Percentiles rank a stretch among this genome's conserved stretches.
Evolutionary conservation across 2,113 vertebrate genomes (phyloP).

Genomic region (Pontoporia blainvillei): DNA sequence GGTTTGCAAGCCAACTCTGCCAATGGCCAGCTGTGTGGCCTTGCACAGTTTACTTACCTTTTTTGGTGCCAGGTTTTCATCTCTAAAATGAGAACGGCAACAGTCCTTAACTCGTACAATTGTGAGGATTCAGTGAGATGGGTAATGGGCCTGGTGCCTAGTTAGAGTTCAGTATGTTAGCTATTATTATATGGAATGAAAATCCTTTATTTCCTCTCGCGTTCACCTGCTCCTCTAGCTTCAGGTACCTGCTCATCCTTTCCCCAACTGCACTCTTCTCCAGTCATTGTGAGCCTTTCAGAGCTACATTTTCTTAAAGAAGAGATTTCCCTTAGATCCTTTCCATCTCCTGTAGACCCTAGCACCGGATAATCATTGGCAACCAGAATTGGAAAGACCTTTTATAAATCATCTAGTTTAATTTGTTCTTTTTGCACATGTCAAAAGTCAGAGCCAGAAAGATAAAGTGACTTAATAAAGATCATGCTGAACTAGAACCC

Average conservation of each 20-base stretch:
- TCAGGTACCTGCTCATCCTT: not conserved
- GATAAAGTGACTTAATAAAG: conserved; percentile 37
- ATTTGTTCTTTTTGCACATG: conserved; percentile 13
- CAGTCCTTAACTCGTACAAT: not conserved
- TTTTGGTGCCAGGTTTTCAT: not conserved
- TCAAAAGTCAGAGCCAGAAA: conserved; percentile 24
- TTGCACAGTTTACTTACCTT: not conserved
- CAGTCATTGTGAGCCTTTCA: not conserved
- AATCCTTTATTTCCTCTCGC: not conserved
- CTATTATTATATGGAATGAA: conserved; percentile 1
- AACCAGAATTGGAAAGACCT: not conserved
- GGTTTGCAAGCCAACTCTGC: not conserved
- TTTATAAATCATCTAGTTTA: conserved; percentile 29
- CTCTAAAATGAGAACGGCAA: conserved; percentile 40
- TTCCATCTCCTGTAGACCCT: not conserved
- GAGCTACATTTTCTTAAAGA: conserved; percentile 30
- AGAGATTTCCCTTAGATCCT: not conserved
- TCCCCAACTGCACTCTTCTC: not conserved
- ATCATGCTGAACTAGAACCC: not conserved
- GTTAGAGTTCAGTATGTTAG: not conserved
- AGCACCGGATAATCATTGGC: not conserved
- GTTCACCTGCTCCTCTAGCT: not conserved
- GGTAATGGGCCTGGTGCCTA: not conserved
- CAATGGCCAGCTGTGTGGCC: not conserved
- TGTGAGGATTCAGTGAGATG: not conserved